Evolutionary conservation across 2,888 invertebrate species (phyloP).

Genomic region (Luffia ferchaultella): DNA sequence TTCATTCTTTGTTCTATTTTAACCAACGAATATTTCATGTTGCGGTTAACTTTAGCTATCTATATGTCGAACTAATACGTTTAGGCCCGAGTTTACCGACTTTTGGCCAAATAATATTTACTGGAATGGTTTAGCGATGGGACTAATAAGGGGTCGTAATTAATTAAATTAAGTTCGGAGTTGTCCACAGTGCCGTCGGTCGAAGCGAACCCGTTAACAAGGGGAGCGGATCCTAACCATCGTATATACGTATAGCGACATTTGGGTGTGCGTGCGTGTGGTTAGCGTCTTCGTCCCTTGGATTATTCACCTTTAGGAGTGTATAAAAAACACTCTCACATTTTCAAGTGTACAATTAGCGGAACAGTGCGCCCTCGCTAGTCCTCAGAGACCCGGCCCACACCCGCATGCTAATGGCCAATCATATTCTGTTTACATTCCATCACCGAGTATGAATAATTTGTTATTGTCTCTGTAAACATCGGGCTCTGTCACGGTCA

Average conservation of each 20-base stretch:
- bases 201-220: background rate
- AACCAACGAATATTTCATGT: background rate
- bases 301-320: too few species aligned
- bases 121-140: constrained; percentile 37
- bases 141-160: constrained; percentile 43
- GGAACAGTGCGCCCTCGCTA: background rate
- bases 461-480: constrained; percentile 62
- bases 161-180: constrained; percentile 44
- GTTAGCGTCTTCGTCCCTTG: too few species aligned
- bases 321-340: too few species aligned
- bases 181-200: background rate
- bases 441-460: constrained; percentile 64
- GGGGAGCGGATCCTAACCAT: background rate
- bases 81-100: constrained; percentile 1
- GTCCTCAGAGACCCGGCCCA: constrained; percentile 18
- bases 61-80: background rate
- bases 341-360: too few species aligned
- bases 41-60: background rate
- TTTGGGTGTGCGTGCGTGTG: too few species aligned
- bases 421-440: constrained; percentile 67
- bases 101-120: constrained; percentile 49
- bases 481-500: constrained; percentile 42
- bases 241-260: too few species aligned
- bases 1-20: too few species aligned
- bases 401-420: constrained; percentile 61